Base-by-base conservation (phyloP, 2,797 vertebrate genomes). In the Menidia menidia region DNA sequence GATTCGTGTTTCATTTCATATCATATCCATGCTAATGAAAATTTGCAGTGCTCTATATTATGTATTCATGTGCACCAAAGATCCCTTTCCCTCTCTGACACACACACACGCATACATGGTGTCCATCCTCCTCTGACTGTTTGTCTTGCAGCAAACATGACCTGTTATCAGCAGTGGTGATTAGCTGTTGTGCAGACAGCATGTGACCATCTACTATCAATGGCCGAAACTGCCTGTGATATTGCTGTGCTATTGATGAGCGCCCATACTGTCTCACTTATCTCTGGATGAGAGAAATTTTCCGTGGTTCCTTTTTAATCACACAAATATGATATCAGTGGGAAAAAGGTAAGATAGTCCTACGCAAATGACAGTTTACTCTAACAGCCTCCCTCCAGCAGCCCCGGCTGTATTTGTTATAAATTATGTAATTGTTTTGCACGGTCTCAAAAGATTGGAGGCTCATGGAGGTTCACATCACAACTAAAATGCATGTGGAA, bases 191-290 rank as follows among this genome's bases (percentile, higher is more conserved):
- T 64, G 79, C 60, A 66, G 69, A 73, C 77, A 81, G 80, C 72
- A 76, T 73, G 83, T 66, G 77, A 79, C 82, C 78, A 71, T 59
- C 43, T 44, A 58, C 10, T 75, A 82, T 88, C 81, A 70, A 85
- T 88, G 66, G 25, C 8, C 19, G 68, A 42, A 63, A 63, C 77
- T 68, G 67, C 35, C 60, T 4, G 10, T 53, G 44, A 57, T 43
- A 59, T 73, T 62, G 73, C 53, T 64, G 66, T 41, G 52, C 63
- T 78, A 54, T 56, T 73, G 19, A 55, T 50, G 56, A 71, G 63
- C 16, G 16, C 55, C 68, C 66, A 25, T 47, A 33, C n/a, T 62
- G 39, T 51, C 32, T 39, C 35, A 1, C 25, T 53, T 59, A 41
- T 48, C 43, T 62, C 65, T 60, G 45, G 54, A 60, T 31, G 15